phyloP scores from a whole-genome alignment of 2,113 vertebrate species.

The Hylia prasina region DNA sequence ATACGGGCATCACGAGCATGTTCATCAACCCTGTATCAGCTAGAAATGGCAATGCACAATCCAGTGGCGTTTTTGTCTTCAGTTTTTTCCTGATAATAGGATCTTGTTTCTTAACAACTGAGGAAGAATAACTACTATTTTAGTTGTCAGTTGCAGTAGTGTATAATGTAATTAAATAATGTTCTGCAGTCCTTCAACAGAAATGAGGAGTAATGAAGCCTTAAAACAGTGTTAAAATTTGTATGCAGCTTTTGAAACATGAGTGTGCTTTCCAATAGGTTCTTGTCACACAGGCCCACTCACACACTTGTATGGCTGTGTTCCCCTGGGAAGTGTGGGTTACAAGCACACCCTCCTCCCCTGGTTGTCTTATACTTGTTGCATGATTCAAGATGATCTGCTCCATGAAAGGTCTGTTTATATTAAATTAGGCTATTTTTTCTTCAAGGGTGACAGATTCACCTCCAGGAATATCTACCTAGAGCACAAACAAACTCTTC shows the following conservation, averaged over 20 bases:
- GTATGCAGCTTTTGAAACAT: not conserved
- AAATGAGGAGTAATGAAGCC: not conserved
- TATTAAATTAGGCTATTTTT: not conserved
- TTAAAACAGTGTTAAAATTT: not conserved
- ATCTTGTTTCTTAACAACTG: not conserved
- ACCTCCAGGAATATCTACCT: not conserved
- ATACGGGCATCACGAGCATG: not conserved
- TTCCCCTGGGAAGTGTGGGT: not conserved
- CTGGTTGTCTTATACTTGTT: not conserved
- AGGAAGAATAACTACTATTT: not conserved
- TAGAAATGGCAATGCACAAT: not conserved
- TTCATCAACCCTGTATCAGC: not conserved
- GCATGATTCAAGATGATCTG: not conserved
- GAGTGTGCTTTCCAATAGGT: not conserved
- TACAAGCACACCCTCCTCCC: fast-evolving
- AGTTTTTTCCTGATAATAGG: not conserved
- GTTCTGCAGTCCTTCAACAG: not conserved
- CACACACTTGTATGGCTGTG: fast-evolving
- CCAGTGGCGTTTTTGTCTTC: not conserved
- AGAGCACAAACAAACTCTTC: not conserved
- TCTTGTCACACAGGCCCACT: not conserved
- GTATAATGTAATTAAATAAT: not conserved
- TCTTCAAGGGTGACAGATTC: not conserved
- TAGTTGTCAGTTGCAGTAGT: not conserved
- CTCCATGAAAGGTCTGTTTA: not conserved